These are phyloP conservation scores for Eumeta japonica DNA, from an alignment of 1,140 invertebrate species.

Conservation along the genomic window DNA sequence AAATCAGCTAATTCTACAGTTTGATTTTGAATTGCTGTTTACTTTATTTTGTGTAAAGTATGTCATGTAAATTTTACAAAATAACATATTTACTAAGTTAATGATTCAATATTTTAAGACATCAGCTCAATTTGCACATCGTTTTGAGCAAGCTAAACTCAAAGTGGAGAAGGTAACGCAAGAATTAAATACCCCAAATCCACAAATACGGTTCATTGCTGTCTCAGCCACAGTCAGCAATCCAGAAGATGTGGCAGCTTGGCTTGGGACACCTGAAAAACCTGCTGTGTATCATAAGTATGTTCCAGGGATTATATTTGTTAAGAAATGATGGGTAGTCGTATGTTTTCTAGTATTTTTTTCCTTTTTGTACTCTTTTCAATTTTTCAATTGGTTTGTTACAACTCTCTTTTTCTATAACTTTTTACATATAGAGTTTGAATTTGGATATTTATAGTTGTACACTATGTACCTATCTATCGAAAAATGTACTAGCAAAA, in stretches of 20 bases:
- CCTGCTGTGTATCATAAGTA: slow-evolving; percentile 57
- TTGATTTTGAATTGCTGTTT: too few species aligned
- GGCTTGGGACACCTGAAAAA: slow-evolving; percentile 59
- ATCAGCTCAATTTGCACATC: slow-evolving; percentile 30
- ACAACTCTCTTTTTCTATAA: too few species aligned
- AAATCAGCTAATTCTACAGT: too few species aligned
- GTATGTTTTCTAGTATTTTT: background rate
- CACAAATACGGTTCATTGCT: slow-evolving; percentile 68
- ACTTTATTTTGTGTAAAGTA: too few species aligned
- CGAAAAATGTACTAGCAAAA: too few species aligned
- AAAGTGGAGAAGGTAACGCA: background rate
- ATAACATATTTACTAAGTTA: too few species aligned
- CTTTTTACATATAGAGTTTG: too few species aligned
- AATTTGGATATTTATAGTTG: too few species aligned
- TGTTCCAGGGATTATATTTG: too few species aligned
- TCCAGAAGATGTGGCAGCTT: slow-evolving; percentile 71
- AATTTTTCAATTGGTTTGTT: background rate
- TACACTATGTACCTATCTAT: too few species aligned
- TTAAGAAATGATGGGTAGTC: background rate
- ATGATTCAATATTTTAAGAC: too few species aligned
- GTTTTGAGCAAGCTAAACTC: slow-evolving; percentile 20
- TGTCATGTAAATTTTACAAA: too few species aligned
- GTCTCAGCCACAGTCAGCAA: slow-evolving; percentile 80
- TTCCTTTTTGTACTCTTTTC: background rate
- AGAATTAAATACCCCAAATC: slow-evolving; percentile 5